phyloP scores from a whole-genome alignment of 2,888 invertebrate genomes.

The Dynastes hyllus region DNA sequence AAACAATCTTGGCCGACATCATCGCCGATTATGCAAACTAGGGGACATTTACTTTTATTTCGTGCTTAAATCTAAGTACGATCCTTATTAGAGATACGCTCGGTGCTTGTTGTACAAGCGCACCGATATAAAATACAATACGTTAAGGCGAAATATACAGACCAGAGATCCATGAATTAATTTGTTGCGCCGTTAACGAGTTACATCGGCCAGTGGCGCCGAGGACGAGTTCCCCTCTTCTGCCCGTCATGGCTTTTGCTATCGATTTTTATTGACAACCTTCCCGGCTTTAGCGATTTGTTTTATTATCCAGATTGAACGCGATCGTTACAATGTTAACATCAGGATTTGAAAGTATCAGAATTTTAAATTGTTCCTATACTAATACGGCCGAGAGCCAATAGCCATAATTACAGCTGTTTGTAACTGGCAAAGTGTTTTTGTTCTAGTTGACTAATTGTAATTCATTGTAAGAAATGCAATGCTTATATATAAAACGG shows the following conservation, averaged over 20 bases:
- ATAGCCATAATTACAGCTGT: too few species aligned
- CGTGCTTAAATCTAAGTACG: constrained; percentile 58
- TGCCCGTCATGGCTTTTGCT: constrained; percentile 2
- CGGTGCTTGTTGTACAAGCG: constrained; percentile 49
- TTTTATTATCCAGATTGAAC: constrained; percentile 15
- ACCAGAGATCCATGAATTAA: constrained; percentile 48
- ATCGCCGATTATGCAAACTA: constrained; percentile 61
- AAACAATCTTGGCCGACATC: constrained; percentile 56
- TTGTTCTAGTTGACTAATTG: too few species aligned
- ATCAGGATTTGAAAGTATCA: constrained; percentile 1
- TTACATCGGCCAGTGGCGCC: constrained; percentile 37
- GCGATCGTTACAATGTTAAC: constrained; percentile 9
- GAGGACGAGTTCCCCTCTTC: constrained; percentile 1
- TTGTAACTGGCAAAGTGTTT: too few species aligned
- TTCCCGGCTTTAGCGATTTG: not conserved
- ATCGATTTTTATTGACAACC: constrained; percentile 20
- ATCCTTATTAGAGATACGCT: constrained; percentile 55
- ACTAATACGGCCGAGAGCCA: not conserved
- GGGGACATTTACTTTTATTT: constrained; percentile 59
- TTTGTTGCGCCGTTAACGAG: constrained; percentile 47
- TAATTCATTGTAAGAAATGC: too few species aligned
- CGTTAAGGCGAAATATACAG: constrained; percentile 46
- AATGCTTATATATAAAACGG: too few species aligned
- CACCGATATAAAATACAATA: constrained; percentile 50
- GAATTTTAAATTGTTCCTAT: not conserved